These are phyloP conservation scores for Ranitomeya imitator DNA, from an alignment of 2,113 vertebrate species.

Conservation along the genomic window DNA sequence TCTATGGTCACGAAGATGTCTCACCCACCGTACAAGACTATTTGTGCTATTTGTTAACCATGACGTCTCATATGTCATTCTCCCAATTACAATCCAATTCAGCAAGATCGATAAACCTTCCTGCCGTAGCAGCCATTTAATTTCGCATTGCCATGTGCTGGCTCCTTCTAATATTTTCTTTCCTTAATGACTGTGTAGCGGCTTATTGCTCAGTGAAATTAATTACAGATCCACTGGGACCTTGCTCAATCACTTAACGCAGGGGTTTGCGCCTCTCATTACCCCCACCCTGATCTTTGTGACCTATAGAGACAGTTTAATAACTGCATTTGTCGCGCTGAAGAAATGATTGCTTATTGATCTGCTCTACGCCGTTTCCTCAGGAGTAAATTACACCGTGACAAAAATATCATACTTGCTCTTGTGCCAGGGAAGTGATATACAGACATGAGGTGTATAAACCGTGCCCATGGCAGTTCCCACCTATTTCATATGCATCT, in stretches of 20 bases:
- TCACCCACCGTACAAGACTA: too few relatives aligned
- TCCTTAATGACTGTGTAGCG: too few relatives aligned
- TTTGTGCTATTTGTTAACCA: background rate
- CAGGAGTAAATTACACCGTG: background rate
- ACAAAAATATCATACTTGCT: background rate
- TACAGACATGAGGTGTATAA: background rate
- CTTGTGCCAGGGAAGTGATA: background rate
- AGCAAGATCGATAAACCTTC: background rate
- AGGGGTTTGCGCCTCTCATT: background rate
- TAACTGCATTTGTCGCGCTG: background rate
- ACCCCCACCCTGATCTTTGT: too few relatives aligned
- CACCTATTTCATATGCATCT: background rate
- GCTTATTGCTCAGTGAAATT: background rate
- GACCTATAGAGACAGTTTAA: background rate
- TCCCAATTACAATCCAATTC: slow-evolving; percentile 1
- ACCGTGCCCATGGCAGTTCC: background rate
- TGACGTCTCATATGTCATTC: background rate
- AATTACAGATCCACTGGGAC: background rate
- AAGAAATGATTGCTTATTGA: slow-evolving; percentile 35
- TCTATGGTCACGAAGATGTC: background rate
- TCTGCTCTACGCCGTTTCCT: background rate
- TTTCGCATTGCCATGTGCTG: background rate
- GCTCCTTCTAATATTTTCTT: background rate
- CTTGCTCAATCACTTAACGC: background rate
- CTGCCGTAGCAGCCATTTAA: background rate